phyloP scores from a whole-genome alignment of 2,113 vertebrate species.

The Saguinus midas region DNA sequence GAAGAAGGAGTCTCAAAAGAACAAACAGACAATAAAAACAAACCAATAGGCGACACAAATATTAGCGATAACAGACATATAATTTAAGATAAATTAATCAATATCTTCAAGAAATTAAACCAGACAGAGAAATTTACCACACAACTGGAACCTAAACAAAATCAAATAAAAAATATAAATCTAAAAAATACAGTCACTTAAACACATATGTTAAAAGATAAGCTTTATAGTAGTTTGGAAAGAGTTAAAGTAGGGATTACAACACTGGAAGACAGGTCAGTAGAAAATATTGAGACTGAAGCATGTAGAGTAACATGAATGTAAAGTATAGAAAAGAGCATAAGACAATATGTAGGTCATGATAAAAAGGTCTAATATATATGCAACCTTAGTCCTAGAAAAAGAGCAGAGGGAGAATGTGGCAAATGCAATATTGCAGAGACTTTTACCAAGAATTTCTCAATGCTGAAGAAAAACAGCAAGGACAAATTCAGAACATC shows the following conservation, averaged over 20 bases:
- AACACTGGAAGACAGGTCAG: background rate
- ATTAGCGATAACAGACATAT: background rate
- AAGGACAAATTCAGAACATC: background rate
- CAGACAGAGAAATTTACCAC: background rate
- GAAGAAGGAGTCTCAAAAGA: background rate
- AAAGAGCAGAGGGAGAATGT: background rate
- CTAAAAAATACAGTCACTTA: background rate
- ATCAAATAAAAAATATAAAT: constrained; percentile 2
- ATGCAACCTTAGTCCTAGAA: background rate
- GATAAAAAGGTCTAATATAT: background rate
- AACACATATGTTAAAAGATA: background rate
- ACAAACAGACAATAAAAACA: background rate
- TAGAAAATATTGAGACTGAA: constrained; percentile 14
- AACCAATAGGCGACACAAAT: background rate
- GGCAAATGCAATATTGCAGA: background rate
- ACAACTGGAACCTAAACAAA: background rate
- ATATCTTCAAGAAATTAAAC: background rate
- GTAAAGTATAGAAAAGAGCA: background rate
- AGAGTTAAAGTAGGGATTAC: background rate
- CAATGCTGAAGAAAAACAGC: background rate
- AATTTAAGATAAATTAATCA: constrained; percentile 13
- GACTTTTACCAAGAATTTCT: background rate
- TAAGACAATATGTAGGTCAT: background rate
- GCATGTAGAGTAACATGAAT: background rate
- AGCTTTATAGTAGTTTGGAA: background rate